A percentile compares a stretch with the other conserved stretches of the same genome.
Evolutionary conservation across 2,113 vertebrate species (phyloP).

Genomic region (Zosterops hypoxanthus): DNA sequence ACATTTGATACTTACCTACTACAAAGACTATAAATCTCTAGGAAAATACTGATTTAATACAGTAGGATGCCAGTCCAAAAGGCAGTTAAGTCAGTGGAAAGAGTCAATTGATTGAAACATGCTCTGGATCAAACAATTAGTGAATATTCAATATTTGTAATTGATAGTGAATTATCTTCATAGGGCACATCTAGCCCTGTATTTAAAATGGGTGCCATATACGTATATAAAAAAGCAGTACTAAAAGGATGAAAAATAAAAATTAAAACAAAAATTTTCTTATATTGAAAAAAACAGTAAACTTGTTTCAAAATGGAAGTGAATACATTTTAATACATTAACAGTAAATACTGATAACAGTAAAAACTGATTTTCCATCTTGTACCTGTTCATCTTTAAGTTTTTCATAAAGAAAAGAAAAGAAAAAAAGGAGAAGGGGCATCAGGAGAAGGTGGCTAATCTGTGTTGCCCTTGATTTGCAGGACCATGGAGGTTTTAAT

Average conservation of each 20-base stretch:
- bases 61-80: not conserved
- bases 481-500: not conserved
- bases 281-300: not conserved
- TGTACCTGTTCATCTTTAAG: not conserved
- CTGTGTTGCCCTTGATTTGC: not conserved
- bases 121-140: not conserved
- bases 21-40: not conserved
- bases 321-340: not conserved
- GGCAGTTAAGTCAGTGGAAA: not conserved
- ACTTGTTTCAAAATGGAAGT: not conserved
- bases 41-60: slow-evolving; percentile 19
- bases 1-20: not conserved
- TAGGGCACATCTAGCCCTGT: not conserved
- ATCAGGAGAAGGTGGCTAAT: not conserved
- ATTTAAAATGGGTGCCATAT: not conserved
- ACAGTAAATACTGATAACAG: not conserved
- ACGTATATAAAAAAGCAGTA: not conserved
- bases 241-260: not conserved
- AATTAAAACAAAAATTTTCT: not conserved
- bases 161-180: slow-evolving; percentile 1
- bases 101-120: slow-evolving; percentile 7
- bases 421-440: not conserved
- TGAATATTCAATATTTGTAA: slow-evolving; percentile 39
- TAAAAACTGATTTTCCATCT: not conserved
- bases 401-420: not conserved